phyloP scores from a whole-genome alignment of 2,888 invertebrate genomes.

The Noctua janthina region DNA sequence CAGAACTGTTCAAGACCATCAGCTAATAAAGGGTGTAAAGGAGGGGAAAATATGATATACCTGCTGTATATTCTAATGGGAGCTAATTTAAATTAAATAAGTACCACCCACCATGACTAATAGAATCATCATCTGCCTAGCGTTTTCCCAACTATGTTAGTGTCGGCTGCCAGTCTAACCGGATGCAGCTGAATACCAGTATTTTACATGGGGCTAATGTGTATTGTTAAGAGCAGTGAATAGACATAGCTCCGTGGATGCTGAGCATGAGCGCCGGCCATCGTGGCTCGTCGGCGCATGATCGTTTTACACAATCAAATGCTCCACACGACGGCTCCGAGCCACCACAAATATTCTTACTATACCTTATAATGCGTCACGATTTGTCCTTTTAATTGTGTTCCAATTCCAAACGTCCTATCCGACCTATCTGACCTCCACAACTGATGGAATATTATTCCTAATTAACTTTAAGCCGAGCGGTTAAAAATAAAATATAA shows the following conservation, averaged over 20 bases:
- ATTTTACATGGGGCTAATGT: slow-evolving; percentile 26
- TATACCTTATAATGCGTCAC: slow-evolving; percentile 75
- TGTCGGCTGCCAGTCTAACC: too few relatives aligned
- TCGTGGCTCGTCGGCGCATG: slow-evolving; percentile 70
- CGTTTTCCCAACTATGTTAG: too few relatives aligned
- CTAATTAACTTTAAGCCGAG: not conserved
- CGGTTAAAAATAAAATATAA: not conserved
- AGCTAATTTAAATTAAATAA: not conserved
- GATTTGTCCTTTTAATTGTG: slow-evolving; percentile 80
- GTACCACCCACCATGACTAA: not conserved
- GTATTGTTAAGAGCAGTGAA: slow-evolving; percentile 58
- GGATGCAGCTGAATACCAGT: too few relatives aligned
- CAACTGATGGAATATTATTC: not conserved
- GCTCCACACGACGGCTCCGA: slow-evolving; percentile 71
- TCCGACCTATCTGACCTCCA: too few relatives aligned
- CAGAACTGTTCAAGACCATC: not conserved
- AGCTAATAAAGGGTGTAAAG: not conserved
- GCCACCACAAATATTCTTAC: slow-evolving; percentile 70
- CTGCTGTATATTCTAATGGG: not conserved
- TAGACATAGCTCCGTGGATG: slow-evolving; percentile 62
- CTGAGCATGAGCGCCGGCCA: slow-evolving; percentile 58
- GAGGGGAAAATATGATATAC: not conserved
- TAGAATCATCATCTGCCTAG: not conserved
- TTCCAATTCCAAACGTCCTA: slow-evolving; percentile 75
- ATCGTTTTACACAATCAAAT: slow-evolving; percentile 76